phyloP scores from a whole-genome alignment of 2,797 vertebrate species.

The Catostomus latipinnis region DNA sequence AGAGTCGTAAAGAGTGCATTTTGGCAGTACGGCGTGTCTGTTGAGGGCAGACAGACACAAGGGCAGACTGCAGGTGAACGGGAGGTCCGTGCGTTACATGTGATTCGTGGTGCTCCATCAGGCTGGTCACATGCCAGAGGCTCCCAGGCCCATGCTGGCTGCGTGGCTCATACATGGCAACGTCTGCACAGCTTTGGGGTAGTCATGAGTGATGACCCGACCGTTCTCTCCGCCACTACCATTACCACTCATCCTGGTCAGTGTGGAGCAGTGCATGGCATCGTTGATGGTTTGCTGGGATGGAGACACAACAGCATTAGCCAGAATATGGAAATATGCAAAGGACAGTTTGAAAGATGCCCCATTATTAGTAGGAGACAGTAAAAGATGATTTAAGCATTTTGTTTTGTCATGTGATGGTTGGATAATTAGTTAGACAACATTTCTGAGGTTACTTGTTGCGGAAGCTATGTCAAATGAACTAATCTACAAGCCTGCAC shows the following conservation, averaged over 20 bases:
- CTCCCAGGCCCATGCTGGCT: slow-evolving; percentile 95
- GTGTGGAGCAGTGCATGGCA: slow-evolving; percentile 95
- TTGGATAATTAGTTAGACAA: slow-evolving; percentile 31
- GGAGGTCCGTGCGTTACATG: slow-evolving; percentile 46
- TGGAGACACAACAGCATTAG: slow-evolving; percentile 77
- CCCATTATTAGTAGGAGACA: slow-evolving; percentile 38
- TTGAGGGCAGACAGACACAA: slow-evolving; percentile 62
- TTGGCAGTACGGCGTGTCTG: slow-evolving; percentile 64
- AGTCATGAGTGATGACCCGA: slow-evolving; percentile 96
- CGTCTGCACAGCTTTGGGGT: slow-evolving; percentile 96
- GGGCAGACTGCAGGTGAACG: slow-evolving; percentile 72
- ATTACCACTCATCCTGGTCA: slow-evolving; percentile 91
- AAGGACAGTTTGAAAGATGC: slow-evolving; percentile 41
- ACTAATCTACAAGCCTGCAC: not conserved
- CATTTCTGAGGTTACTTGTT: not conserved
- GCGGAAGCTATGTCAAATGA: not conserved
- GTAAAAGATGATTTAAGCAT: slow-evolving; percentile 43
- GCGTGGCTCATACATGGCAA: slow-evolving; percentile 99
- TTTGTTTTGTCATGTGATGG: slow-evolving; percentile 35
- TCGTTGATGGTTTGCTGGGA: slow-evolving; percentile 96
- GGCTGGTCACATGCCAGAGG: slow-evolving; percentile 91
- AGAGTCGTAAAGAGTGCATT: slow-evolving; percentile 68
- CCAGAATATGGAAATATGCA: slow-evolving; percentile 1
- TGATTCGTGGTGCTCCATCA: slow-evolving; percentile 61
- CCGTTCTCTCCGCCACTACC: slow-evolving; percentile 88